Evolutionary conservation across 1,140 invertebrate species (phyloP).

Genomic region (Conus betulinus): DNA sequence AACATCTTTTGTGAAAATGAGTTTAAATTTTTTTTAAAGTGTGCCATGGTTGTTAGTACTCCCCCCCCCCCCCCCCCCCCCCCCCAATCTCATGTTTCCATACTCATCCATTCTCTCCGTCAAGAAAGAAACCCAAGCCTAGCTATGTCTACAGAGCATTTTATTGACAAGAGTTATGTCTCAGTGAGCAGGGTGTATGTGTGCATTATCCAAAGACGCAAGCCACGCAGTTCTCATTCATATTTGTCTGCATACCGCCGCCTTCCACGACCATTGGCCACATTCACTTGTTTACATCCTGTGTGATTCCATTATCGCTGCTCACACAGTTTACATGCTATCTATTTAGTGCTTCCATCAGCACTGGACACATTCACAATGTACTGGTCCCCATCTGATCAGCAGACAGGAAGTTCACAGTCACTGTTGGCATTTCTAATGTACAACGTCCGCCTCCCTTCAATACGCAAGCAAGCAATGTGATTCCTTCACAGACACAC

Average conservation of each 20-base stretch:
- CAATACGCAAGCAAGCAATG: not conserved
- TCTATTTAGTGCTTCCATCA: not conserved
- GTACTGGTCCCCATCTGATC: not conserved
- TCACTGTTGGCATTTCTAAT: not conserved
- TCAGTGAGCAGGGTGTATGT: not conserved
- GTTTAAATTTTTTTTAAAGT: not conserved
- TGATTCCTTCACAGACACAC: not conserved
- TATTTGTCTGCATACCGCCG: no score
- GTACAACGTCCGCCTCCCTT: not conserved
- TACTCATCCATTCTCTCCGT: not conserved
- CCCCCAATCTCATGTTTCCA: not conserved
- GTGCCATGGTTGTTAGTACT: no score
- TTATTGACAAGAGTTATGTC: not conserved
- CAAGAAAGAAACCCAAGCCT: not conserved
- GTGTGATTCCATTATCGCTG: not conserved
- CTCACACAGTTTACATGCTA: not conserved
- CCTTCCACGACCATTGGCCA: not conserved
- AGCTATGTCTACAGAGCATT: slow-evolving; percentile 2
- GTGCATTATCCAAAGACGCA: not conserved
- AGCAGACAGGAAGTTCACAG: not conserved
- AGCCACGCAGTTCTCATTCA: not conserved
- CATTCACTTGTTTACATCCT: no score
- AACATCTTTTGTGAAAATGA: no score
- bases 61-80: not conserved
- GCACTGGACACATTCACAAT: not conserved